phyloP scores from a whole-genome alignment of 2,797 vertebrate species.

The Chanos chanos region DNA sequence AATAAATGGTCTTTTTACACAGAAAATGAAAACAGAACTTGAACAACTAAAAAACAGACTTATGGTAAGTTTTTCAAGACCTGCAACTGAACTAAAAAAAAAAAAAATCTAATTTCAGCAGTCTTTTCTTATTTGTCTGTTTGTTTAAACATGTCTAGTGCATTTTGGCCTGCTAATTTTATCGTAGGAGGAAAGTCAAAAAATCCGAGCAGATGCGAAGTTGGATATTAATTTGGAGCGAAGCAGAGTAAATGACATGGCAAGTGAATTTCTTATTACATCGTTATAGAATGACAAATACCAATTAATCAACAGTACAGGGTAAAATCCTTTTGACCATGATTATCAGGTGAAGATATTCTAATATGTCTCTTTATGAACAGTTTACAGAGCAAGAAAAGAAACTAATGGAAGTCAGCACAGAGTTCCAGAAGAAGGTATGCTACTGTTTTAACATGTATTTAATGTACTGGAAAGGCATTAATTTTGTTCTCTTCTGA shows the following conservation, averaged over 20 bases:
- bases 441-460: no score
- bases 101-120: no score
- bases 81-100: background rate
- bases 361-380: conserved; percentile 20
- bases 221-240: conserved; percentile 93
- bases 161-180: conserved; percentile 45
- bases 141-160: background rate
- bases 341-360: background rate
- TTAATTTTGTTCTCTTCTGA: background rate
- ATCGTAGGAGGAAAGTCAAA: conserved; percentile 81
- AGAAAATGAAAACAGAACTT: conserved; percentile 95
- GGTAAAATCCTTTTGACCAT: background rate
- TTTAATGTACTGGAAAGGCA: background rate
- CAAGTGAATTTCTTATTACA: conserved; percentile 25
- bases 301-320: background rate
- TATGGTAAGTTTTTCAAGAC: conserved; percentile 68
- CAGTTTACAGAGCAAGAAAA: conserved; percentile 95
- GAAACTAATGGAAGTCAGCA: conserved; percentile 87
- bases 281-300: no score
- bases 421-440: conserved; percentile 89
- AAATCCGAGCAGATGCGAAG: conserved; percentile 84
- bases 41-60: conserved; percentile 85
- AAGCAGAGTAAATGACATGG: conserved; percentile 84
- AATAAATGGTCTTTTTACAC: conserved; percentile 16
- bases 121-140: background rate